Base-by-base conservation (phyloP, 2,888 invertebrate genomes). In the Ophioninae sp. region DNA sequence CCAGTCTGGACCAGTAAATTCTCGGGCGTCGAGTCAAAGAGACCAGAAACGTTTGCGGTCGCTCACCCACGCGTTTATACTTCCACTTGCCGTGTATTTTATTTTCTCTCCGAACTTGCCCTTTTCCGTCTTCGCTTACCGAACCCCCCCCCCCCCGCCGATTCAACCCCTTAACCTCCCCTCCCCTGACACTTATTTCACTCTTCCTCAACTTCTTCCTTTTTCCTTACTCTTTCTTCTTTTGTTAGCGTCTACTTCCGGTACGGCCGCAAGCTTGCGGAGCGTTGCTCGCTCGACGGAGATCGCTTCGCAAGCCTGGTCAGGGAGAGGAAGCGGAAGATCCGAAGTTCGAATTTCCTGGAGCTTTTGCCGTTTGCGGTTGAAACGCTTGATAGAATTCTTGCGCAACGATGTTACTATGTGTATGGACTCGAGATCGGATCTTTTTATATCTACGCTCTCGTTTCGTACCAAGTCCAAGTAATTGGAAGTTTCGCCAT, bases 21-120 rank as follows among this genome's bases (percentile, higher is more conserved):
- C 83, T 83, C 80, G 81, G 84, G 81, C 76, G 83, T 80, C 83
- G 69, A 79, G 73, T 86, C 82, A 85, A 84, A 87, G 85, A 72
- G 67, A 79, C 64, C 76, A 81, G 74, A 85, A 86, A 81, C 75
- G 62, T 81, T 85, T 83, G 83, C 85, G 83, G 81, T 84, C 72
- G 80, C 70, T 77, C 76, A 67, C 76, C 72, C 77, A 61, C 81
- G 72, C 76, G 77, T 73, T 77, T 81, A 67, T 73, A 73, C 73
- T 79, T 79, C 67, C 79, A 79, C 79, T 79, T 73, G 73, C 73
- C 30, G 59, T 79, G 67, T 50, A 10, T 79, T 81, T 68, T 77
- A 50, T 73, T 77, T 81, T 77, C 59, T 39, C 72, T 68, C 17
- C 50, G 50, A 50, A 50, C 50, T 61, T 20, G 44, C 67, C 61